Evolutionary conservation across 2,888 invertebrate species (phyloP).

Genomic region (Lutraria lutraria): DNA sequence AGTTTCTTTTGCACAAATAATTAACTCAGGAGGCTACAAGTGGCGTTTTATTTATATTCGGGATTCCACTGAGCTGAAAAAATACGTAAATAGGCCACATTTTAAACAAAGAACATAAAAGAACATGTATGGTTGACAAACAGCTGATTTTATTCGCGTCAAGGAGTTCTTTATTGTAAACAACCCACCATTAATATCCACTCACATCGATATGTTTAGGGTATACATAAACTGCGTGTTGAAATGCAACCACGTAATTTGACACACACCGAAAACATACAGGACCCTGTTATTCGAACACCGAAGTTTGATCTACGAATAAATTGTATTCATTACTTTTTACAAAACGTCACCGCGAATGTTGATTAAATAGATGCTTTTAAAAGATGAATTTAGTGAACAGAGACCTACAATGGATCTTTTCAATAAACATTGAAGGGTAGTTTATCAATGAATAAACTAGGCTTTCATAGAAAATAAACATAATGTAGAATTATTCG

Average conservation of each 20-base stretch:
- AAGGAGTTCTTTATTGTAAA: background rate
- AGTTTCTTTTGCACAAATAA: no score
- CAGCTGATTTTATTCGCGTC: background rate
- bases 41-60: background rate
- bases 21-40: no score
- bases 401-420: background rate
- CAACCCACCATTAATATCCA: background rate
- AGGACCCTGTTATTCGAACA: background rate
- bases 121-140: background rate
- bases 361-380: background rate
- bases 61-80: background rate
- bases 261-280: conserved; percentile 8
- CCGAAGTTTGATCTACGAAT: background rate
- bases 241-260: conserved; percentile 34
- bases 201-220: background rate
- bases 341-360: conserved; percentile 5
- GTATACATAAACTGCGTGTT: conserved; percentile 32
- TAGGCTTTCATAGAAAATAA: background rate
- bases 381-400: background rate
- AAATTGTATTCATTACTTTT: background rate
- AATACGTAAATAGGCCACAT: background rate
- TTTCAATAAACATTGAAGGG: background rate
- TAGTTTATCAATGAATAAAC: conserved; percentile 1
- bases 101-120: background rate
- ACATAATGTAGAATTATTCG: background rate